These are phyloP conservation scores for Lycorma delicatula DNA, from an alignment of 1,140 invertebrate genomes.

Conservation along the genomic window DNA sequence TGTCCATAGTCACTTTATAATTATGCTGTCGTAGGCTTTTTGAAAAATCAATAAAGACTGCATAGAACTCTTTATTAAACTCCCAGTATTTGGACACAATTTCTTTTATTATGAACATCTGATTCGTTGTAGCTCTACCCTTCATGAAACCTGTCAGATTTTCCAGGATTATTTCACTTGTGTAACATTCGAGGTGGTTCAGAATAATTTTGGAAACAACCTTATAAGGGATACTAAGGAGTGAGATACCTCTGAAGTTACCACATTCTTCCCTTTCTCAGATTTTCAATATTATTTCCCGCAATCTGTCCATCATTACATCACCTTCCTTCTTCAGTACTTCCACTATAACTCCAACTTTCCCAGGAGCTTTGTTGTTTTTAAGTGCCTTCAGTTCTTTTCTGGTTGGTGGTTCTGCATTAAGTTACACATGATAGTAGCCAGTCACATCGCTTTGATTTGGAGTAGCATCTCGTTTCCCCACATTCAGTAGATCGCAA, in stretches of 20 bases:
- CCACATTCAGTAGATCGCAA: background rate
- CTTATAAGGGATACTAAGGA: background rate
- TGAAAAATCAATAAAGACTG: background rate
- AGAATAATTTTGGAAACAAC: background rate
- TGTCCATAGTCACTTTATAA: conserved; percentile 14
- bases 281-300: background rate
- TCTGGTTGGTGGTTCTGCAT: background rate
- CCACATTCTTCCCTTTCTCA: too few relatives aligned
- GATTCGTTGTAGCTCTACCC: too few relatives aligned
- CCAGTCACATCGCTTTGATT: background rate
- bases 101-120: too few relatives aligned
- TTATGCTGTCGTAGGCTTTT: conserved; percentile 17
- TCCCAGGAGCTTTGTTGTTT: background rate
- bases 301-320: background rate
- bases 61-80: too few relatives aligned
- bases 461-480: background rate
- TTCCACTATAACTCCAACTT: background rate
- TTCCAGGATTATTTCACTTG: background rate
- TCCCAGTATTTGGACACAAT: too few relatives aligned
- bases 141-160: background rate
- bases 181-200: background rate
- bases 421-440: background rate
- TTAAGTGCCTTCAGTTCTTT: background rate
- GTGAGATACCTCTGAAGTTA: too few relatives aligned
- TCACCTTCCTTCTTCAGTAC: background rate